Conservation (phyloP, 2,797 vertebrate genomes). For the Pseudotriccus pelzelni region DNA sequence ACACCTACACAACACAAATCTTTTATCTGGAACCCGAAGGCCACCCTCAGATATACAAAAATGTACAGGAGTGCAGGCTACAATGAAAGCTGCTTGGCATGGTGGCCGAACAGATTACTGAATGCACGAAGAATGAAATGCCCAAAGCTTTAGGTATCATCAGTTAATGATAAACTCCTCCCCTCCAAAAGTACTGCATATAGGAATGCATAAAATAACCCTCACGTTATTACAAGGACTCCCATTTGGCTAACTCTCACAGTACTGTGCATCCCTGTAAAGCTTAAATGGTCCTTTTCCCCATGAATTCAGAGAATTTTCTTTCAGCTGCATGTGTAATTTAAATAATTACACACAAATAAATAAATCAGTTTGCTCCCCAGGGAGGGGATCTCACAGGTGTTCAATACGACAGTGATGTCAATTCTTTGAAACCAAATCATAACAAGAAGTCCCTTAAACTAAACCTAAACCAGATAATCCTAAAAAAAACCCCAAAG, state of each 20-base stretch:
- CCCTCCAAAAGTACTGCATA: neutral
- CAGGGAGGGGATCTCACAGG: neutral
- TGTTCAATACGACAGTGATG: neutral
- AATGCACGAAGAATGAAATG: neutral
- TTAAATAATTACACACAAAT: slow-evolving; percentile 62
- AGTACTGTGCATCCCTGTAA: neutral
- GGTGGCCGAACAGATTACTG: neutral
- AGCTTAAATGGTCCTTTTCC: neutral
- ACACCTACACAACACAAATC: neutral
- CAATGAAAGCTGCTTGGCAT: neutral
- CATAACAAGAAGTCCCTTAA: neutral
- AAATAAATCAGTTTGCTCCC: slow-evolving; percentile 26
- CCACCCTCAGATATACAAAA: neutral
- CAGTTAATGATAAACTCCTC: neutral
- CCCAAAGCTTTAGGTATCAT: neutral
- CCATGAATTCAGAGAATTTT: slow-evolving; percentile 16
- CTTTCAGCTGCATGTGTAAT: slow-evolving; percentile 10
- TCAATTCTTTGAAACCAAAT: neutral
- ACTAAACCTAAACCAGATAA: neutral
- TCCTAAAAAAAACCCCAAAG: neutral
- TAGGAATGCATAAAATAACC: neutral
- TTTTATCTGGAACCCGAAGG: neutral
- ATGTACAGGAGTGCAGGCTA: neutral
- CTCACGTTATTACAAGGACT: neutral
- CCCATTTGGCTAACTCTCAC: neutral